A percentile compares a stretch with the other conserved stretches of the same genome.
Conservation (phyloP, 2,888 invertebrate genomes). For the Nipponacmea schrenckii region DNA sequence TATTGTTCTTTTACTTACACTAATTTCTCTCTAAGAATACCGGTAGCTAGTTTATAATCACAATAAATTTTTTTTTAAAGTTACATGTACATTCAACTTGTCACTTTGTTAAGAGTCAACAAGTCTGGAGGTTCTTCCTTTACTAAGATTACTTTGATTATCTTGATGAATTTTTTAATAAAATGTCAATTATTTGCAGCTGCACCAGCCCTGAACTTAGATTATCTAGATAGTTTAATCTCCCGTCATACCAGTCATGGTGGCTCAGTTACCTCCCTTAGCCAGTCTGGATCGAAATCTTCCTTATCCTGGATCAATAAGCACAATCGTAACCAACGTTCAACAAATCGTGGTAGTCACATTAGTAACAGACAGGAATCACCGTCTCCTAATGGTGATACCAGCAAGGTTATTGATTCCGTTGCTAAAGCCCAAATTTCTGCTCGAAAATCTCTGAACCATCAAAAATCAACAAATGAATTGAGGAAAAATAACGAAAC, state of each 20-base stretch:
- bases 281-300: slow-evolving; percentile 52
- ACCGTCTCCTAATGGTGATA: slow-evolving; percentile 27
- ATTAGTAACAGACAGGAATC: background rate
- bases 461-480: slow-evolving; percentile 33
- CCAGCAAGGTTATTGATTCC: slow-evolving; percentile 33
- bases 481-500: slow-evolving; percentile 43
- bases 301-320: slow-evolving; percentile 33
- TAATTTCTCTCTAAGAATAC: background rate
- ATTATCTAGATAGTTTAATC: slow-evolving; percentile 54
- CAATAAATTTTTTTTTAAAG: too few species aligned
- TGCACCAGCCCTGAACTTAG: slow-evolving; percentile 50
- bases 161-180: background rate
- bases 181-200: slow-evolving; percentile 29
- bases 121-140: too few species aligned
- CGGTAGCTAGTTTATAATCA: too few species aligned
- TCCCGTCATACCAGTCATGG: slow-evolving; percentile 49
- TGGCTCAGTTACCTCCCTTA: slow-evolving; percentile 46
- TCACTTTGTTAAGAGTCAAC: too few species aligned
- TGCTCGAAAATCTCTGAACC: slow-evolving; percentile 23
- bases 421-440: slow-evolving; percentile 38
- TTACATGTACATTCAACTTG: too few species aligned
- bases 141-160: background rate
- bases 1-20: background rate
- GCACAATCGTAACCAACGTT: background rate
- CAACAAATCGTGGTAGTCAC: background rate